Percentiles rank a stretch among this genome's conserved stretches.
Conservation (phyloP, 1,140 invertebrate genomes). For the Cotesia chilonis region DNA sequence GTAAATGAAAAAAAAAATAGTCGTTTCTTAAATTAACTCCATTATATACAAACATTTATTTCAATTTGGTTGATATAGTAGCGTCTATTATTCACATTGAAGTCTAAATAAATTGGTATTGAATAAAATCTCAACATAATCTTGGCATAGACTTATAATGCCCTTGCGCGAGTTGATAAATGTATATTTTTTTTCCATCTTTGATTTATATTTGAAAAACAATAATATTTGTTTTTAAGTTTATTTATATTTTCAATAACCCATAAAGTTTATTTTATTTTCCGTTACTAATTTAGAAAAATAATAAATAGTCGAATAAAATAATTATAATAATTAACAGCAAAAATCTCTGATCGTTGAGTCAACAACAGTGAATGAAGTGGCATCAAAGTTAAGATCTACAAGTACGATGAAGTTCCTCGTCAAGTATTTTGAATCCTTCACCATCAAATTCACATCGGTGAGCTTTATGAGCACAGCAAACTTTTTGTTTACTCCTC, state of each 20-base stretch:
- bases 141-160: neutral
- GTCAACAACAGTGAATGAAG: slow-evolving; percentile 30
- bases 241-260: neutral
- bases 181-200: slow-evolving; percentile 1
- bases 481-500: slow-evolving; percentile 1
- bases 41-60: too few relatives aligned
- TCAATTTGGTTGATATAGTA: too few relatives aligned
- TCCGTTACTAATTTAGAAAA: neutral
- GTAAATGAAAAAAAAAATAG: too few relatives aligned
- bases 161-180: slow-evolving; percentile 6
- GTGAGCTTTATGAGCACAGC: slow-evolving; percentile 45
- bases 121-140: too few relatives aligned
- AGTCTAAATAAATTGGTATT: too few relatives aligned
- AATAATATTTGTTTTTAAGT: neutral
- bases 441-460: slow-evolving; percentile 58
- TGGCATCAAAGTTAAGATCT: slow-evolving; percentile 27
- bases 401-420: slow-evolving; percentile 57
- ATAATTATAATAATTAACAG: slow-evolving; percentile 25
- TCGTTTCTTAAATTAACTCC: too few relatives aligned
- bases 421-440: slow-evolving; percentile 58
- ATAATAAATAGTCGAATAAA: neutral
- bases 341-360: slow-evolving; percentile 38
- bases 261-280: neutral
- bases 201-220: slow-evolving; percentile 4
- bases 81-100: too few relatives aligned